phyloP scores from a whole-genome alignment of 2,888 invertebrate species.

The Psylliodes chrysocephalus region DNA sequence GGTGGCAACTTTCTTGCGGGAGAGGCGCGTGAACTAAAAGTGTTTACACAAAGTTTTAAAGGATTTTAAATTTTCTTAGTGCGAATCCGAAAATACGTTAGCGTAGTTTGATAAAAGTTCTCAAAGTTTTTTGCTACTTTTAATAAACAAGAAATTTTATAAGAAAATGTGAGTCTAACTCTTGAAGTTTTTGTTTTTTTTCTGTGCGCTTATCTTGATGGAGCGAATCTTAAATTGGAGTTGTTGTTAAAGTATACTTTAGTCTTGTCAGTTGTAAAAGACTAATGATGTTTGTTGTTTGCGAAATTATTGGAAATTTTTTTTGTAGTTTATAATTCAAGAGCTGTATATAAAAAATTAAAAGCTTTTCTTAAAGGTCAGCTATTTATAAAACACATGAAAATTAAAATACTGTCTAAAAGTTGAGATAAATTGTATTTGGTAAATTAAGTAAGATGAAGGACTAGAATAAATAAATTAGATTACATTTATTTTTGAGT shows the following conservation, averaged over 20 bases:
- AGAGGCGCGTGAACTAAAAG: slow-evolving; percentile 36
- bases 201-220: slow-evolving; percentile 16
- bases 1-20: slow-evolving; percentile 15
- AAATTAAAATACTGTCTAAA: no score
- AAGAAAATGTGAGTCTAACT: slow-evolving; percentile 27
- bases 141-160: slow-evolving; percentile 38
- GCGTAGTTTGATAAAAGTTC: slow-evolving; percentile 40
- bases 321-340: neutral
- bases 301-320: slow-evolving; percentile 14
- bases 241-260: slow-evolving; percentile 21
- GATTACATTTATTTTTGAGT: no score
- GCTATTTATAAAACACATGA: no score
- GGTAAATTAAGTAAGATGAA: no score
- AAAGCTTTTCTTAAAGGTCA: no score
- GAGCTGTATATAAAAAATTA: no score
- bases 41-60: slow-evolving; percentile 42
- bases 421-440: no score
- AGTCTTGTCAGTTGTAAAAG: slow-evolving; percentile 15
- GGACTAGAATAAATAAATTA: no score
- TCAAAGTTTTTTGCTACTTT: slow-evolving; percentile 30
- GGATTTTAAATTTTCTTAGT: slow-evolving; percentile 41
- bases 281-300: slow-evolving; percentile 5
- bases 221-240: slow-evolving; percentile 31
- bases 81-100: slow-evolving; percentile 40
- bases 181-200: neutral